phyloP scores from a whole-genome alignment of 2,797 vertebrate species.

The Simalia tracyae region DNA sequence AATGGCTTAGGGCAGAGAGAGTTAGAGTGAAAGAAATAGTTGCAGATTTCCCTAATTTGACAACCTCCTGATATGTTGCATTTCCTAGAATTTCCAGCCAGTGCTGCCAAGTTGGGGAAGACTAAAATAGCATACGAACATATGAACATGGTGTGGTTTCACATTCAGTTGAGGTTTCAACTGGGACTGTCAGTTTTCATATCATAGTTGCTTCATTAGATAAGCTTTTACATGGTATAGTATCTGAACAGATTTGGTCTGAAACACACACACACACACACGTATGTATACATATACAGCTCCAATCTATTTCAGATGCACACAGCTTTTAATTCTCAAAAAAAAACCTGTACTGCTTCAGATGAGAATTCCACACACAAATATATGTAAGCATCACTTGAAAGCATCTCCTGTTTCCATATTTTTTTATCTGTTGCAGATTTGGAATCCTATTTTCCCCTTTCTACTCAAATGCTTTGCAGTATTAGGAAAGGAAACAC shows the following conservation, averaged over 20 bases:
- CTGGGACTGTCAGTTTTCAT: not conserved
- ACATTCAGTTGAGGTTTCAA: not conserved
- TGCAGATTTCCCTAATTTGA: not conserved
- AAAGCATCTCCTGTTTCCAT: not conserved
- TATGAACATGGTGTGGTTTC: not conserved
- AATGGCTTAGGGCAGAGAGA: not conserved
- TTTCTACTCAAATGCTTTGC: not conserved
- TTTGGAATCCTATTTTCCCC: not conserved
- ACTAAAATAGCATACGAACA: not conserved
- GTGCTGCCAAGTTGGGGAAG: not conserved
- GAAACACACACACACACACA: not conserved
- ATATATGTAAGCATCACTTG: not conserved
- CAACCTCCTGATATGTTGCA: not conserved
- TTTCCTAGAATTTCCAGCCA: not conserved
- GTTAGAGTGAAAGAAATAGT: not conserved
- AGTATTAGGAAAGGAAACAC: not conserved
- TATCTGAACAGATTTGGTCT: not conserved
- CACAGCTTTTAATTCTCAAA: not conserved
- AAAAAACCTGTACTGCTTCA: not conserved
- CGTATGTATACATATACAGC: not conserved
- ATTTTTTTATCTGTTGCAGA: not conserved
- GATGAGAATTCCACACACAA: not conserved
- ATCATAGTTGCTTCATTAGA: not conserved
- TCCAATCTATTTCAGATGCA: not conserved
- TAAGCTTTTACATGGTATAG: not conserved